Evolutionary conservation across 2,888 invertebrate species (phyloP).

Genomic region (Gryllus longicercus): DNA sequence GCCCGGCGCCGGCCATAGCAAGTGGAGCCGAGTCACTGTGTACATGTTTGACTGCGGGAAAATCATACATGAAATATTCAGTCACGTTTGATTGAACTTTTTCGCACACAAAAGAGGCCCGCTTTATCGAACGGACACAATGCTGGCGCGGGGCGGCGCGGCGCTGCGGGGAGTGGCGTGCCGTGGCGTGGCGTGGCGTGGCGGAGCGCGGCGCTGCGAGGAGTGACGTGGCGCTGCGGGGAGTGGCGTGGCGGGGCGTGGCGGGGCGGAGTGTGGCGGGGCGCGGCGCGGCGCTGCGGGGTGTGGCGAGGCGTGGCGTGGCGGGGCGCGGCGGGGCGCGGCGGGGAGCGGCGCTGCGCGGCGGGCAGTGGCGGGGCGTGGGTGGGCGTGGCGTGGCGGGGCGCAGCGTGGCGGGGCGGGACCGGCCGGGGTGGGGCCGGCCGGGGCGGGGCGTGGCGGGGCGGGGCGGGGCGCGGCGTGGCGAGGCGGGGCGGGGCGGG

Average conservation of each 20-base stretch:
- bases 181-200: not conserved
- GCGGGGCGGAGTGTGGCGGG: not conserved
- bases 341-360: not conserved
- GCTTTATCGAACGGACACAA: not conserved
- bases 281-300: not conserved
- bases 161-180: not conserved
- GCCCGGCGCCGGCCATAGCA: too few relatives aligned
- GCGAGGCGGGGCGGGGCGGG: not conserved
- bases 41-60: not conserved
- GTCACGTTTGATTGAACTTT: constrained; percentile 9
- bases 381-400: not conserved
- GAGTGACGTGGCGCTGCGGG: too few relatives aligned
- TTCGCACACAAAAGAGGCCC: not conserved
- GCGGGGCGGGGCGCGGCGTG: not conserved
- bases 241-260: not conserved
- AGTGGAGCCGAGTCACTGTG: not conserved
- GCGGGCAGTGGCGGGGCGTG: not conserved
- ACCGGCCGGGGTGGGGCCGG: too few relatives aligned
- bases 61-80: constrained; percentile 9
- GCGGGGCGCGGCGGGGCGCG: not conserved
- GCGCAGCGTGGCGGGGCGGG: not conserved
- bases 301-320: not conserved
- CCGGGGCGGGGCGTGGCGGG: not conserved
- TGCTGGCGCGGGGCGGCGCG: not conserved
- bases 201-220: not conserved